Base-by-base conservation (phyloP, 2,888 invertebrate species). In the Pharmacophagus antenor region DNA sequence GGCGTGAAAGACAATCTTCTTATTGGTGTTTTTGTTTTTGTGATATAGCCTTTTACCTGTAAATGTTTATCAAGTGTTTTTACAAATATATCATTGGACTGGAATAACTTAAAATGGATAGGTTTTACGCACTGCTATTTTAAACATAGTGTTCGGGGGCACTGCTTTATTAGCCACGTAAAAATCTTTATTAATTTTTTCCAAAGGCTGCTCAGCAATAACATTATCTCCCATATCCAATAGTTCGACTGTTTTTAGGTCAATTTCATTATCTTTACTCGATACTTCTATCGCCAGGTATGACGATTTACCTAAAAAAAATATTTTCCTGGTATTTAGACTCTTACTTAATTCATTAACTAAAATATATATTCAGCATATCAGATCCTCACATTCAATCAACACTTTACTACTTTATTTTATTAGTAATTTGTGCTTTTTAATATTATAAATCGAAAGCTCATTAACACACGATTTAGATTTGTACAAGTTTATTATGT, bases 111-210 rank as follows among this genome's bases (percentile, higher is more conserved):
- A 82, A 44, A 21, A 12, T 27, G 23, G 31, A 20, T 23, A 37
- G 1, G 7, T 12, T 20, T 20, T 31, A 60, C 50, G 8, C 8
- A 55, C 86, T 47, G 67, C 69, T 48, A 85, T 69, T 67, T 68
- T 73, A 57, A 86, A 85, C 53, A 67, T 64, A 1, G 63, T 57
- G 10, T 63, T 65, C 1, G 84, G 85, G 0, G 79, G 67, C 12
- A 66, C 37, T 37, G 78, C 69, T 2, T 65, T 54, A 1, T 70
- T 61, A 0, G 81, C 74, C 0, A 69, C 31, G 58, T 82, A 85
- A n/a, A 80, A 70, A 27, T 67, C 57, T 15, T 71, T 60, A 25
- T 78, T 61, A 0, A 72, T 41, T 15, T 75, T 37, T 27, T 60
- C 51, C 17, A 84, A 61, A 8, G 72, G 72, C 8, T 70, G 18